These are phyloP conservation scores for Hoplodrina blanda DNA, from an alignment of 2,888 invertebrate genomes.

Conservation along the genomic window DNA sequence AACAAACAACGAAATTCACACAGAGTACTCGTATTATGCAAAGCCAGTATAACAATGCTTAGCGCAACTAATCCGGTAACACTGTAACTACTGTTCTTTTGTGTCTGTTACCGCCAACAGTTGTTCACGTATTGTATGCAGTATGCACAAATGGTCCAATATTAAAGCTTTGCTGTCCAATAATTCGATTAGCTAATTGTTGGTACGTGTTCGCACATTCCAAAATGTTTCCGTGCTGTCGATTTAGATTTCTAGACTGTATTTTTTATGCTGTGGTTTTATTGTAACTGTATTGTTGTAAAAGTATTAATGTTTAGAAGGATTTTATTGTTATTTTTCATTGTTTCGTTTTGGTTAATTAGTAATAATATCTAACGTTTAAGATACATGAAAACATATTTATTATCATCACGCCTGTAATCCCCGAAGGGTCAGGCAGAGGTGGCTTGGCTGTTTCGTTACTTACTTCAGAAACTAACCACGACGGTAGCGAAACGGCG, in stretches of 20 bases:
- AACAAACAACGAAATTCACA: conserved; percentile 33
- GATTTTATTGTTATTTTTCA: background rate
- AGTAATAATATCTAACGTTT: too few species aligned
- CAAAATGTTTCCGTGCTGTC: background rate
- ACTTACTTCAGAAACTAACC: too few species aligned
- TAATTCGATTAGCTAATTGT: conserved; percentile 57
- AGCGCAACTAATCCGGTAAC: conserved; percentile 35
- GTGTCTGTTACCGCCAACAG: conserved; percentile 31
- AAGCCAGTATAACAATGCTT: conserved; percentile 55
- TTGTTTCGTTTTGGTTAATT: background rate
- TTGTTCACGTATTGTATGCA: conserved; percentile 42
- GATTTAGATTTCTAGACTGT: conserved; percentile 20
- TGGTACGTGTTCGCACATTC: conserved; percentile 44
- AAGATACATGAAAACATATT: too few species aligned
- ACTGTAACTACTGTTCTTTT: conserved; percentile 53
- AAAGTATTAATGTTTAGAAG: too few species aligned
- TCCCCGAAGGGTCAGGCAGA: too few species aligned
- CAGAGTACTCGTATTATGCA: conserved; percentile 32
- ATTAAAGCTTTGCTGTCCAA: conserved; percentile 44
- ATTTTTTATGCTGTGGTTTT: background rate
- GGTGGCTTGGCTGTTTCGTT: too few species aligned
- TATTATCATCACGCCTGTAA: too few species aligned
- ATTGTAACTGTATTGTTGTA: background rate
- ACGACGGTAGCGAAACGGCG: too few species aligned
- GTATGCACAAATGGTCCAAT: conserved; percentile 48